These are phyloP conservation scores for Mola mola DNA, from an alignment of 2,113 vertebrate species.

Conservation along the genomic window DNA sequence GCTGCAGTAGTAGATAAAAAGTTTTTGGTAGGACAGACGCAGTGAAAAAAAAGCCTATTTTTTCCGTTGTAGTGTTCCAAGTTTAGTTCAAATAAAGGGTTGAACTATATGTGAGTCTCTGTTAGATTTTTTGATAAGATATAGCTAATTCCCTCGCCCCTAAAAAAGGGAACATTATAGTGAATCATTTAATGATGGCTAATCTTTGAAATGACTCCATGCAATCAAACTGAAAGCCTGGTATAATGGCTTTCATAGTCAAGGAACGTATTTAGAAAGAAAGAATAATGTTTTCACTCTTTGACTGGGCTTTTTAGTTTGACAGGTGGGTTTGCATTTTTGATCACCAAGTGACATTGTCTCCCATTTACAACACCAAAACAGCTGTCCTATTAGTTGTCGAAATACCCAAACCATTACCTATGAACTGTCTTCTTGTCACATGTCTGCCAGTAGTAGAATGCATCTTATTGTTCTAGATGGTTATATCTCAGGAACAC, in stretches of 20 bases:
- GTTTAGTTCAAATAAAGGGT: too few relatives aligned
- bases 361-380: constrained; percentile 2
- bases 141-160: too few relatives aligned
- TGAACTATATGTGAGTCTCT: too few relatives aligned
- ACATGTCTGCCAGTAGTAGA: background rate
- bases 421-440: background rate
- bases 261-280: constrained; percentile 10
- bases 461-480: background rate
- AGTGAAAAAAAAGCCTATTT: too few relatives aligned
- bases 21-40: too few relatives aligned
- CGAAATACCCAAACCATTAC: background rate
- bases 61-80: too few relatives aligned
- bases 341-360: background rate
- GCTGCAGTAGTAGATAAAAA: too few relatives aligned
- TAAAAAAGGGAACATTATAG: constrained; percentile 56
- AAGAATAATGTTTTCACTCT: background rate
- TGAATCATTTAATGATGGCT: constrained; percentile 61
- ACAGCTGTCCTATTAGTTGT: constrained; percentile 5
- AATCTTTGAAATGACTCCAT: constrained; percentile 62
- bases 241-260: constrained; percentile 34
- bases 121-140: too few relatives aligned
- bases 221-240: constrained; percentile 68
- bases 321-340: constrained; percentile 23
- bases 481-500: constrained; percentile 5
- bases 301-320: constrained; percentile 13